Percentiles rank a stretch among this genome's conserved stretches.
phyloP scores from a whole-genome alignment of 1,140 invertebrate species.

The Frieseomelitta varia region DNA sequence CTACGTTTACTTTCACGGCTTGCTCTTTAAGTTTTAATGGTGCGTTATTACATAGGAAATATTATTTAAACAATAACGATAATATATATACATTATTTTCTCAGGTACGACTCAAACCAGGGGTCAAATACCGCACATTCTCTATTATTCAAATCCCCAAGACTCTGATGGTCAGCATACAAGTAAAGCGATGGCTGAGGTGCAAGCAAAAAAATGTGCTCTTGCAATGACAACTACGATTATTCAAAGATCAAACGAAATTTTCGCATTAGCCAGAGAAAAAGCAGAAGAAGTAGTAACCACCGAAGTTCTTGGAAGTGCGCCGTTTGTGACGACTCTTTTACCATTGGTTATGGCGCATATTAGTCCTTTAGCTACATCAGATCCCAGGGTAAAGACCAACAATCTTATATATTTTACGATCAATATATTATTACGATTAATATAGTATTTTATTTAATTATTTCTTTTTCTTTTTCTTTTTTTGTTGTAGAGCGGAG shows the following conservation, averaged over 20 bases:
- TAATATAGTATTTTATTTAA: not conserved
- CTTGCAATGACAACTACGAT: constrained; percentile 88
- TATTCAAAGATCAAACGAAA: constrained; percentile 87
- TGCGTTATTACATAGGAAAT: constrained; percentile 70
- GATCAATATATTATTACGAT: not conserved
- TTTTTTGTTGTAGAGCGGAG: constrained; percentile 87
- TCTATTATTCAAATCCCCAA: constrained; percentile 90
- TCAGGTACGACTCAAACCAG: constrained; percentile 90
- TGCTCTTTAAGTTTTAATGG: constrained; percentile 97
- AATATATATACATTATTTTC: constrained; percentile 20
- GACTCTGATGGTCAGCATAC: constrained; percentile 85
- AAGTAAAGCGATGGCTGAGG: constrained; percentile 86
- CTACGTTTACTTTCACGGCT: constrained; percentile 94
- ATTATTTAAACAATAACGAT: not conserved
- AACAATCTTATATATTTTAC: not conserved
- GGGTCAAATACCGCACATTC: constrained; percentile 96
- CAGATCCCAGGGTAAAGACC: constrained; percentile 88
- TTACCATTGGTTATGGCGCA: constrained; percentile 91
- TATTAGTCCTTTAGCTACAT: constrained; percentile 90
- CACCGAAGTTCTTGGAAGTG: constrained; percentile 83
- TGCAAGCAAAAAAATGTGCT: constrained; percentile 88
- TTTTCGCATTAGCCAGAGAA: constrained; percentile 88
- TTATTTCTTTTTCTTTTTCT: constrained; percentile 59
- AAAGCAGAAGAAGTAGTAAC: constrained; percentile 83
- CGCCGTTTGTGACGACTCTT: constrained; percentile 88